Evolutionary conservation across 2,797 vertebrate genomes (phyloP), one percentile per base, ranked within the genome.

Genomic region (Tiaroga cobitis): DNA sequence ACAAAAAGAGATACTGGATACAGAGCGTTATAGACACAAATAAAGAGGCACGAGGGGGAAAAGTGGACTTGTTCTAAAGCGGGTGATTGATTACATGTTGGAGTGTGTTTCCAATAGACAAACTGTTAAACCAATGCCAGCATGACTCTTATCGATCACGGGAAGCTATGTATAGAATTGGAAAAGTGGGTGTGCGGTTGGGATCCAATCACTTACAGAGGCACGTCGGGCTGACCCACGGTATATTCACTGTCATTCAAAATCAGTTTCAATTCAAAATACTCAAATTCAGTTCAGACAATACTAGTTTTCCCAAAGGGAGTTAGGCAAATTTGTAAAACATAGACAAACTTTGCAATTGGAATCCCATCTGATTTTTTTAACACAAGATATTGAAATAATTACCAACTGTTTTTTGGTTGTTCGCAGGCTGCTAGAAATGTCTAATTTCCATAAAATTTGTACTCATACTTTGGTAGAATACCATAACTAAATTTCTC

Each of bases 31-130:
- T 4, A 18, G 43, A 65, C 16, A 87, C 41, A 59, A 65, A 77
- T 51, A 21, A 4, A 56, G 5, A 69, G 26, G 24, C 39, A 86
- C 0, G 18, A 19, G 46, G 11, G 67, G 46, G 61, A 83, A 86
- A 74, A 59, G 78, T 43, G 70, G 51, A 78, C 73, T 78, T 63
- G 19, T 82, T 88, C 73, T 83, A 68, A 54, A 90, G 76, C 49
- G 46, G 72, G 80, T 29, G 56, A 90, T 86, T 89, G 87, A 88
- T 90, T 86, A 81, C 59, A 88, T 78, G 51, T 83, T 83, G 69
- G 83, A 85, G 80, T 81, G 68, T 26, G 80, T 87, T 89, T 90
- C 72, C 83, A 88, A 89, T 79, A 89, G 80, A 80, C 61, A 83
- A 89, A 87, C 76, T 85, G 76, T 79, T 74, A 84, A 81, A 83